These are phyloP conservation scores for Centropus bengalensis DNA, from an alignment of 2,113 vertebrate genomes.

Conservation along the genomic window DNA sequence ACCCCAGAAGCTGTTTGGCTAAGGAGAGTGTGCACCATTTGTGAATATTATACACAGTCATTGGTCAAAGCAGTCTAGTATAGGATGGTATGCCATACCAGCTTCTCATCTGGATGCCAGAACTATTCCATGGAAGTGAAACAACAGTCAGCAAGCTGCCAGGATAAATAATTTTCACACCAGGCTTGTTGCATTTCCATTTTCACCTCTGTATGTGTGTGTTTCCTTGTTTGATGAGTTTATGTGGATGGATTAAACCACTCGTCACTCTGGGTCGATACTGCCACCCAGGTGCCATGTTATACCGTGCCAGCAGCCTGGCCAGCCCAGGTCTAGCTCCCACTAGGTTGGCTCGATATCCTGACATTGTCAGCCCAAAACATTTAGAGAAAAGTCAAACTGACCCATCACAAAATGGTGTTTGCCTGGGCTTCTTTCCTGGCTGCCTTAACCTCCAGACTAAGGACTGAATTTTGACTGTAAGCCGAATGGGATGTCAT, in stretches of 20 bases:
- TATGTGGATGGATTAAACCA: not conserved
- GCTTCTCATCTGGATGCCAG: not conserved
- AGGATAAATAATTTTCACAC: constrained; percentile 35
- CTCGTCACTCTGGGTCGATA: not conserved
- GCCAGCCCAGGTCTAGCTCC: not conserved
- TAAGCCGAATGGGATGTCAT: constrained; percentile 24
- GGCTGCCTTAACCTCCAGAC: not conserved
- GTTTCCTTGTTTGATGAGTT: constrained; percentile 5
- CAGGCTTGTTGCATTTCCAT: constrained; percentile 17
- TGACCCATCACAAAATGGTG: constrained; percentile 26
- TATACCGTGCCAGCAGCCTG: not conserved
- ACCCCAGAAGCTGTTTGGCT: not conserved
- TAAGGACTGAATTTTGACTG: constrained; percentile 24
- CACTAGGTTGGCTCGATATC: not conserved
- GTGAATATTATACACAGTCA: not conserved
- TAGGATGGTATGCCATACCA: not conserved
- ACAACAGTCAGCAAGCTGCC: constrained; percentile 17
- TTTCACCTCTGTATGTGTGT: constrained; percentile 22
- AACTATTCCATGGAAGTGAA: constrained; percentile 1
- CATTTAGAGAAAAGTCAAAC: constrained; percentile 13
- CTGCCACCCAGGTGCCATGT: not conserved
- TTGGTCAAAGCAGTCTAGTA: not conserved
- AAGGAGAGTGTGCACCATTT: not conserved
- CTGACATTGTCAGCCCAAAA: not conserved
- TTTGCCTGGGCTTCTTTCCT: constrained; percentile 23